Evolutionary conservation across 2,888 invertebrate genomes (phyloP).

Genomic region (Plutella xylostella): DNA sequence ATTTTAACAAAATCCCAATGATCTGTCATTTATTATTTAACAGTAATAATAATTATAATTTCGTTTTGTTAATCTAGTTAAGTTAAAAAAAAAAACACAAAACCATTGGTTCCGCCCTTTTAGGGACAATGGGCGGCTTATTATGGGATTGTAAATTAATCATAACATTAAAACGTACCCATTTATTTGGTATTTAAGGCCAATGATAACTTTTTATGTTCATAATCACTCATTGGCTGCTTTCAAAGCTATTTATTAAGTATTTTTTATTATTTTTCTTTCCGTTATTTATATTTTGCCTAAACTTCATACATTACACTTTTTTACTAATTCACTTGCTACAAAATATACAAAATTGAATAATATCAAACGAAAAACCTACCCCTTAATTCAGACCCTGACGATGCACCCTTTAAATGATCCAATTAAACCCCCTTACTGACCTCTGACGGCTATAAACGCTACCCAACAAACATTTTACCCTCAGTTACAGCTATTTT

Average conservation of each 20-base stretch:
- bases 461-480: no score
- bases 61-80: neutral
- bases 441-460: no score
- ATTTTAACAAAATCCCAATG: no score
- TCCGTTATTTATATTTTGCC: no score
- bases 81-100: no score
- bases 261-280: neutral
- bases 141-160: constrained; percentile 47
- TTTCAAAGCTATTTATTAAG: neutral
- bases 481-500: no score
- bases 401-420: constrained; percentile 56
- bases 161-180: constrained; percentile 36
- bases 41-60: no score
- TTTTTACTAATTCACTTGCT: no score
- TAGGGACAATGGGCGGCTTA: constrained; percentile 34
- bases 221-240: neutral
- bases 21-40: no score
- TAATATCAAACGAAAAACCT: constrained; percentile 14
- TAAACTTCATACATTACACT: no score
- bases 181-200: no score
- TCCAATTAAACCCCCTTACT: constrained; percentile 61
- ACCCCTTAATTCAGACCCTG: constrained; percentile 52
- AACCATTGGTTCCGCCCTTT: neutral
- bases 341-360: no score
- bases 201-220: neutral